Base-by-base conservation (phyloP, 1,140 invertebrate species). In the Drosophila santomea region DNA sequence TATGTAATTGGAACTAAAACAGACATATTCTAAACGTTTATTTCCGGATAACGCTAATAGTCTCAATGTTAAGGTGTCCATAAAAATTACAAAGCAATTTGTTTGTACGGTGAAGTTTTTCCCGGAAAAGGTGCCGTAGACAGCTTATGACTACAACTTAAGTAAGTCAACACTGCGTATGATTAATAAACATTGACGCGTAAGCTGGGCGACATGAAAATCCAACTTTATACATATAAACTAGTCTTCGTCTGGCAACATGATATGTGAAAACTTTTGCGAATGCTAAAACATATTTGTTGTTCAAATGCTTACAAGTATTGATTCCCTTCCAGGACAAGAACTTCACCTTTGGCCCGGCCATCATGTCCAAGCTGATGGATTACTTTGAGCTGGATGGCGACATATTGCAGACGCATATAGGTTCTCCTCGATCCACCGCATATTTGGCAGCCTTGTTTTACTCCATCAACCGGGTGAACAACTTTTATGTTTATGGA, bases 381-480 rank as follows among this genome's bases (percentile, higher is more conserved):
- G 93, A 94, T 0, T 94, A 94, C 10, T 93, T 94, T 60, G 93
- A 94, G 50, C 91, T 97, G 6, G 94, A 94, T 25, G 84, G 84
- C 4, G 95, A 95, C n/a, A 95, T 97, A 0, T 93, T 96, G 0
- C 94, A 96, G 78, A 96, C 96, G 0, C 96, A 97, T 80, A 94
- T 96, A 0, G 94, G 95, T 0, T 96, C 96, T 0, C 96, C 96
- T 0, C 93, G 96, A 6, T 95, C 96, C 32, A 96, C 95, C 0
- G 96, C 95, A 1, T 97, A 97, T 80, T 80, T 97, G 7, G 96
- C 95, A 0, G 94, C 94, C 1, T 92, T 96, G n/a, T 92, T 96
- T 20, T 89, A 93, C 10, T 94, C 94, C 39, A 94, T 95, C n/a
- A 93, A 94, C 48, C 93, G 94, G 23, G 93, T 94, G 11, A 94